Evolutionary conservation across 2,797 vertebrate species (phyloP).

Genomic region (Pogoniulus pusillus): DNA sequence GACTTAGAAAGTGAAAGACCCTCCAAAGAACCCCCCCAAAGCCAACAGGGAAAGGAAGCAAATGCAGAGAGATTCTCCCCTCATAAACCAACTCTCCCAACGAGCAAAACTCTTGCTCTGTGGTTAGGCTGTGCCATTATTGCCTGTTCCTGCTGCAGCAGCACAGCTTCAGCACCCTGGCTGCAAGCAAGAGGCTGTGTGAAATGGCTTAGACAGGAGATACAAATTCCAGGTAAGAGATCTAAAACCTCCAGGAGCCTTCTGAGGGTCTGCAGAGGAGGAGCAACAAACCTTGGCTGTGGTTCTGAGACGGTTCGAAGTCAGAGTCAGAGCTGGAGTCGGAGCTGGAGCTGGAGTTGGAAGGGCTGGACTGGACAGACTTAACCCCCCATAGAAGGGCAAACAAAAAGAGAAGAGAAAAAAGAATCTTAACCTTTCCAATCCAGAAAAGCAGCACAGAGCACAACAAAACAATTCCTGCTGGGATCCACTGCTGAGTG

Average conservation of each 20-base stretch:
- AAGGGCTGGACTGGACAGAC: constrained; percentile 91
- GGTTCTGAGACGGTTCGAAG: constrained; percentile 95
- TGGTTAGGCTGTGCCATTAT: neutral
- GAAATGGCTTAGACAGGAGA: neutral
- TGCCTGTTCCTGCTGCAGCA: neutral
- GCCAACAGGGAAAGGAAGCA: neutral
- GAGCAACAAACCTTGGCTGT: constrained; percentile 87
- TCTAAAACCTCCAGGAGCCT: neutral
- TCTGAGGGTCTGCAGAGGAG: neutral
- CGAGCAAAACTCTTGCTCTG: neutral
- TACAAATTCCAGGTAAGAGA: too few species aligned
- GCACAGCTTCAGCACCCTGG: neutral
- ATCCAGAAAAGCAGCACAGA: neutral
- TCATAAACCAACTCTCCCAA: neutral
- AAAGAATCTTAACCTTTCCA: constrained; percentile 59
- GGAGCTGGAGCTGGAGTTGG: constrained; percentile 93
- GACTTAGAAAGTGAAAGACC: neutral
- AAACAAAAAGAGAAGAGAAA: neutral
- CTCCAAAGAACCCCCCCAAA: neutral
- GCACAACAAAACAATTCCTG: neutral
- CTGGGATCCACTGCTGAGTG: neutral
- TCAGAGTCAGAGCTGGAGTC: constrained; percentile 97
- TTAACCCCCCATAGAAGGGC: constrained; percentile 75
- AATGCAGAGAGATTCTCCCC: neutral
- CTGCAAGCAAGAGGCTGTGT: neutral